phyloP scores from a whole-genome alignment of 2,113 vertebrate genomes.

The Falcunculus frontatus region DNA sequence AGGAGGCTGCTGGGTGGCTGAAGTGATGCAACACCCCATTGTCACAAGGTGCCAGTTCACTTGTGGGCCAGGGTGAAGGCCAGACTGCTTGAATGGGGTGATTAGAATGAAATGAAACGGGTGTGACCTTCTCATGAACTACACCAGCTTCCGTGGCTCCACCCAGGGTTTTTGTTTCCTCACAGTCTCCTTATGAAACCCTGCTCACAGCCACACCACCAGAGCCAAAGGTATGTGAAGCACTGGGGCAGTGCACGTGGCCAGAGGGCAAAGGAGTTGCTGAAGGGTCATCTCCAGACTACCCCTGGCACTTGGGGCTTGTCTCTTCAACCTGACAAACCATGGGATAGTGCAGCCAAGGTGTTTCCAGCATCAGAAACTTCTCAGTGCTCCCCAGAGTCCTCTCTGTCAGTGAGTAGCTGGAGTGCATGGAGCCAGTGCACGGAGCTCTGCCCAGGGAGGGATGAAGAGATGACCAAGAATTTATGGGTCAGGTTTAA shows the following conservation, averaged over 20 bases:
- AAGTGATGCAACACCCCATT: background rate
- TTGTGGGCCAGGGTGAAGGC: background rate
- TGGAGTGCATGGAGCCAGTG: background rate
- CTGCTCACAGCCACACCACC: background rate
- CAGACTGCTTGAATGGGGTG: background rate
- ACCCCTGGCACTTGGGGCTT: background rate
- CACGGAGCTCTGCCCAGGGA: background rate
- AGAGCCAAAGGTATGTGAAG: background rate
- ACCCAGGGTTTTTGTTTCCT: background rate
- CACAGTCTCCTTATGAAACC: background rate
- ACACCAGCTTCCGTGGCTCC: accelerated
- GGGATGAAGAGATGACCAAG: background rate
- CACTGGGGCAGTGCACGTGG: background rate
- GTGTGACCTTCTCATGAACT: background rate
- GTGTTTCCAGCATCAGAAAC: background rate
- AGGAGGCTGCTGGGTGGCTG: background rate
- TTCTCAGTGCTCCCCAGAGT: background rate
- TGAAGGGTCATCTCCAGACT: conserved; percentile 6
- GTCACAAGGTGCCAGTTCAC: accelerated
- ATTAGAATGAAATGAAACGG: background rate
- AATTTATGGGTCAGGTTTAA: background rate
- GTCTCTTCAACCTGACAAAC: background rate
- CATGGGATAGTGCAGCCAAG: background rate
- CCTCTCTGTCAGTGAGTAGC: background rate
- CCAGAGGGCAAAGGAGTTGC: background rate